These are phyloP conservation scores for Serripes groenlandicus DNA, from an alignment of 2,888 invertebrate species.

Conservation along the genomic window DNA sequence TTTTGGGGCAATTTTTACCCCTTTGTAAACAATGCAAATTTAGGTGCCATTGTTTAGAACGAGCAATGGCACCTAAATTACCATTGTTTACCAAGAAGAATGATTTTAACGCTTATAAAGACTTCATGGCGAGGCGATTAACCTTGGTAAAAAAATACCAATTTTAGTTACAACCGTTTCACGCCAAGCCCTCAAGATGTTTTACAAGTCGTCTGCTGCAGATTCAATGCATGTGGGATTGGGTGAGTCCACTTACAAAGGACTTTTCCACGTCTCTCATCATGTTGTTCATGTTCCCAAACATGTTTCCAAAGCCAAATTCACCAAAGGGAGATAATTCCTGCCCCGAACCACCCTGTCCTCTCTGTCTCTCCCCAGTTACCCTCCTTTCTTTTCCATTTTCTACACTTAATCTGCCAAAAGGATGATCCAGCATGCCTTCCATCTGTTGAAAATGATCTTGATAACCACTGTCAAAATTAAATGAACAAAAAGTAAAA, in stretches of 20 bases:
- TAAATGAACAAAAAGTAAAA: too few species aligned
- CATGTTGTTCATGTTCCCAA: constrained; percentile 80
- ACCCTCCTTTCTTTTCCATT: constrained; percentile 7
- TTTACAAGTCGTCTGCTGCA: too few species aligned
- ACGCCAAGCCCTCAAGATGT: neutral
- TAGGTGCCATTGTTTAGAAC: too few species aligned
- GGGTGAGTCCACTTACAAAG: constrained; percentile 84
- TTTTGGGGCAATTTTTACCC: too few species aligned
- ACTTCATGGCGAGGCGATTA: too few species aligned
- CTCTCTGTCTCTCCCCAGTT: constrained; percentile 25
- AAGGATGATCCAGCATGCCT: constrained; percentile 70
- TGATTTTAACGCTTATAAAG: too few species aligned
- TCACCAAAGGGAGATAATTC: constrained; percentile 67
- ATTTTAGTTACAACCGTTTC: neutral
- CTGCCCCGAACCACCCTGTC: constrained; percentile 17
- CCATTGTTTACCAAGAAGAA: too few species aligned
- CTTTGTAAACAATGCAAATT: too few species aligned
- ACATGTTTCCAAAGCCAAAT: constrained; percentile 75
- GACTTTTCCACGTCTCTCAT: constrained; percentile 78
- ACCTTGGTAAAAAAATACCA: neutral
- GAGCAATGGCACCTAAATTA: too few species aligned
- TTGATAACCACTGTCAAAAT: constrained; percentile 68
- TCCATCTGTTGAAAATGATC: constrained; percentile 77
- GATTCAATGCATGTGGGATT: too few species aligned
- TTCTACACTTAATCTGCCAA: constrained; percentile 60